Evolutionary conservation across 1,140 invertebrate species (phyloP).

Genomic region (Phortica variegata): DNA sequence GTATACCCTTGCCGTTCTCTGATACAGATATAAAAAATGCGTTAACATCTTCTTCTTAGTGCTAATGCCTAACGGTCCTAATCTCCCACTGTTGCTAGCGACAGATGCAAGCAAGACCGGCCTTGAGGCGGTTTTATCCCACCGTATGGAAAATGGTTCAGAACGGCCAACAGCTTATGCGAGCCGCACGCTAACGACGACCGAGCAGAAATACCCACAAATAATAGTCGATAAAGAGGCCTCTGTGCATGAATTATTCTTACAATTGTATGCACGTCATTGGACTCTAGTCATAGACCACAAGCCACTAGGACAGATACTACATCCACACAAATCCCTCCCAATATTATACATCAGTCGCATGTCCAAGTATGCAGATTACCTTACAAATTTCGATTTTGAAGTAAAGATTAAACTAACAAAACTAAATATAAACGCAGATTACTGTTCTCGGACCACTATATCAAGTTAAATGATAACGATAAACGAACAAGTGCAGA

Average conservation of each 20-base stretch:
- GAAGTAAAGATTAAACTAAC: conserved; percentile 24
- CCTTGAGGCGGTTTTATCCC: conserved; percentile 55
- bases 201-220: conserved; percentile 57
- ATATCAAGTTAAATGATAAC: background rate
- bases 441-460: conserved; percentile 28
- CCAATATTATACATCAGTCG: conserved; percentile 41
- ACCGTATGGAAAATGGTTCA: conserved; percentile 35
- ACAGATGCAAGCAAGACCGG: conserved; percentile 57
- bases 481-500: background rate
- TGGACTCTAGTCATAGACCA: conserved; percentile 60
- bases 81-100: conserved; percentile 43
- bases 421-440: conserved; percentile 28
- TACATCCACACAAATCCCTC: conserved; percentile 41
- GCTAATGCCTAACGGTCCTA: conserved; percentile 51
- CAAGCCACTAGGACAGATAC: conserved; percentile 56
- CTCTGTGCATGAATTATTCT: conserved; percentile 47
- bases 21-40: conserved; percentile 3
- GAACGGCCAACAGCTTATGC: conserved; percentile 58
- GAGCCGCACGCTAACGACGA: conserved; percentile 48
- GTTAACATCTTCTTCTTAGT: conserved; percentile 5
- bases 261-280: conserved; percentile 56
- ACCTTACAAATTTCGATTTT: too few species aligned
- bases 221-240: conserved; percentile 60
- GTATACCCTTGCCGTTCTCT: too few species aligned
- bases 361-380: conserved; percentile 37